phyloP scores from a whole-genome alignment of 2,797 vertebrate genomes.

The Echeneis naucrates region DNA sequence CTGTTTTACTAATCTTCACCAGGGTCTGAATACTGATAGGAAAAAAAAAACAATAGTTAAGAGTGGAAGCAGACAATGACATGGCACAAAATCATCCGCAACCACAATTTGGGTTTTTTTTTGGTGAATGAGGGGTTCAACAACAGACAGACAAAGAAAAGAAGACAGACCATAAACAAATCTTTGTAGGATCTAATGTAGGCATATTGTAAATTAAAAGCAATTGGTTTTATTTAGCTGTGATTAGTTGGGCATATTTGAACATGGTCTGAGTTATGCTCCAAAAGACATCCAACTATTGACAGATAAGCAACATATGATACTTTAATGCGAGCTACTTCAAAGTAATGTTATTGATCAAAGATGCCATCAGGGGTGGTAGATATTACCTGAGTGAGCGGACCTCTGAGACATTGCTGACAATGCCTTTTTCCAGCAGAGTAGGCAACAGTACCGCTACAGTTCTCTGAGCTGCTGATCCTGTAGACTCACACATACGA shows the following conservation, averaged over 20 bases:
- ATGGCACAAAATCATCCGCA: not conserved
- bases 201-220: not conserved
- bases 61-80: not conserved
- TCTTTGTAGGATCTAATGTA: not conserved
- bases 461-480: conserved; percentile 90
- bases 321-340: not conserved
- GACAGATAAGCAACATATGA: not conserved
- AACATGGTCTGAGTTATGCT: not conserved
- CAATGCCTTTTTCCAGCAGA: conserved; percentile 95
- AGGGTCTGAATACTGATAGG: conserved; percentile 93
- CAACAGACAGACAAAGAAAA: not conserved
- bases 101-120: not conserved
- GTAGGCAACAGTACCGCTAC: conserved; percentile 92
- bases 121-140: not conserved
- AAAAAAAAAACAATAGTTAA: not conserved
- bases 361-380: not conserved
- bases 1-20: conserved; percentile 98
- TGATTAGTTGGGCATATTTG: not conserved
- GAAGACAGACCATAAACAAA: not conserved
- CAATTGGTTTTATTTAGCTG: not conserved
- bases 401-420: conserved; percentile 94
- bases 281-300: not conserved
- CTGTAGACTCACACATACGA: conserved; percentile 95
- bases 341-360: not conserved
- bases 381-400: conserved; percentile 91